Evolutionary conservation across 2,113 vertebrate species (phyloP).

Genomic region (Glareola pratincola): DNA sequence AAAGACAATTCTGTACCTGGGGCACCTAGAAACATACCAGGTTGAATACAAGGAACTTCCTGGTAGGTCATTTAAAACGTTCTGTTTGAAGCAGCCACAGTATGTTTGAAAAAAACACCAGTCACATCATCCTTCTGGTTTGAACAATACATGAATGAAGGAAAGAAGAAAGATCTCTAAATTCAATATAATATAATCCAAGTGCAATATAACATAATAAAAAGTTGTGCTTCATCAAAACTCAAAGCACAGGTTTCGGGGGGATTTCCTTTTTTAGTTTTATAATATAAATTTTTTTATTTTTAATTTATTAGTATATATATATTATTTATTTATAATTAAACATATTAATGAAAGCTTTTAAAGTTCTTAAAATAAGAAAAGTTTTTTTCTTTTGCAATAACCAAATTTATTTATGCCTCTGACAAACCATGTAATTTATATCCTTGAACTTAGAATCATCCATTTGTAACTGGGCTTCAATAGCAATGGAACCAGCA

Average conservation of each 20-base stretch:
- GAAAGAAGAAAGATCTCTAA: background rate
- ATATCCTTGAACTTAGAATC: background rate
- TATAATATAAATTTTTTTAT: background rate
- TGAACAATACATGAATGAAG: background rate
- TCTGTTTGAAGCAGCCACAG: background rate
- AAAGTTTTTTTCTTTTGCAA: background rate
- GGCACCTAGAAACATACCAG: background rate
- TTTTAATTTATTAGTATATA: background rate
- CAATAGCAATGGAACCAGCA: background rate
- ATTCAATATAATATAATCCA: background rate
- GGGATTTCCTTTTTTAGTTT: background rate
- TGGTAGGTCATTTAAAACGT: background rate
- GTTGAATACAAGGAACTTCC: background rate
- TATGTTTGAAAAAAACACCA: background rate
- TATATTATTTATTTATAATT: background rate
- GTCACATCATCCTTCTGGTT: background rate
- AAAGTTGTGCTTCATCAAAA: background rate
- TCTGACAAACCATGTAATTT: background rate
- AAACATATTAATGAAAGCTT: background rate
- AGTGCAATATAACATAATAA: background rate
- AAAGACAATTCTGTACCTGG: background rate
- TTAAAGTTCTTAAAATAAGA: background rate
- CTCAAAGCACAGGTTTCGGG: background rate
- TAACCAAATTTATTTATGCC: background rate
- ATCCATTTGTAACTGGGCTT: background rate